A percentile compares a stretch with the other conserved stretches of the same genome.
These are phyloP conservation scores for Rhizomys pruinosus DNA, from an alignment of 2,113 vertebrate species.

Conservation along the genomic window DNA sequence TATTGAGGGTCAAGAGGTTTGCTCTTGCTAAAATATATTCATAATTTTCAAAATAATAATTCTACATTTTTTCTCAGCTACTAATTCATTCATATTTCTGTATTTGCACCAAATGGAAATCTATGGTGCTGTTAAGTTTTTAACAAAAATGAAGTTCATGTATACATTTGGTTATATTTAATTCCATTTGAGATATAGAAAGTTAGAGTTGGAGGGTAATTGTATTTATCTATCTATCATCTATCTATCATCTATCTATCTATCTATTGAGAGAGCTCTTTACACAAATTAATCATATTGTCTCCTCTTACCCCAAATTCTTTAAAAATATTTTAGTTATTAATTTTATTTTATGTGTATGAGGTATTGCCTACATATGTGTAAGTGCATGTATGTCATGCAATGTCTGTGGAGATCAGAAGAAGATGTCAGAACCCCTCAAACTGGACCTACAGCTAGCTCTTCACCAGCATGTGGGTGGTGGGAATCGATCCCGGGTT, in stretches of 20 bases:
- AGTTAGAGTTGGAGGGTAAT: neutral
- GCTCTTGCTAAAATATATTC: neutral
- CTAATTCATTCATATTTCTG: neutral
- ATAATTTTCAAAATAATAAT: constrained; percentile 47
- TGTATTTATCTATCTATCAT: too few relatives aligned
- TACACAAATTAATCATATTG: neutral
- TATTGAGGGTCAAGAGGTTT: neutral
- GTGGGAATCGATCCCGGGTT: too few relatives aligned
- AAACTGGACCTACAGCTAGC: too few relatives aligned
- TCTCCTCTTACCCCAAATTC: too few relatives aligned
- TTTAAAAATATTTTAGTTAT: too few relatives aligned
- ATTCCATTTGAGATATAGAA: neutral
- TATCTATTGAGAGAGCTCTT: neutral
- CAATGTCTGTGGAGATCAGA: too few relatives aligned
- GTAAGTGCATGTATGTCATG: too few relatives aligned
- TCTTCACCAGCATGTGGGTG: too few relatives aligned
- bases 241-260: too few relatives aligned
- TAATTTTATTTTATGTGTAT: too few relatives aligned
- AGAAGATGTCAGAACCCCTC: too few relatives aligned
- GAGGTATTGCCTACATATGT: too few relatives aligned
- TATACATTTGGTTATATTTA: neutral
- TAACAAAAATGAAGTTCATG: neutral
- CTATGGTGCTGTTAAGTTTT: neutral
- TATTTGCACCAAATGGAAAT: neutral
- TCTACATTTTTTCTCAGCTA: neutral